Evolutionary conservation across 2,113 vertebrate genomes (phyloP), one percentile per base, ranked within the genome.

Genomic region (Cottus gobio): DNA sequence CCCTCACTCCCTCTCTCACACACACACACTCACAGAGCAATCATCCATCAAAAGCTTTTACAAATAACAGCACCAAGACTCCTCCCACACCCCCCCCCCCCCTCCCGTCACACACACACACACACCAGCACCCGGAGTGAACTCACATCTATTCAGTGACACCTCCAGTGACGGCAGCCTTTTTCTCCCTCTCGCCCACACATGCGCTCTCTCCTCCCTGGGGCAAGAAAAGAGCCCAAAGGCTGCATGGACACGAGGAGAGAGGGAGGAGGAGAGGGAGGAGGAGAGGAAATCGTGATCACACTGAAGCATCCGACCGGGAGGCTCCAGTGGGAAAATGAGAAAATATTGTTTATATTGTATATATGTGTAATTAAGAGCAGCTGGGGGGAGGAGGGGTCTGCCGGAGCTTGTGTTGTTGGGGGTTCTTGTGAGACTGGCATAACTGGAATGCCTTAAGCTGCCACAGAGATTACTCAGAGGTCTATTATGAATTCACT

Each of bases 11-110:
- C 88, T 86, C 80, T 84, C 68, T 83, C 90, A 30, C 42, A 31
- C 70, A 44, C 52, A 31, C 52, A 13, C 60, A 58, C 73, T 58
- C 64, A 58, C 71, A 81, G 80, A 91, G 94, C 93, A 92, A 93
- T 95, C 95, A 96, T 95, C 95, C 94, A 95, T 96, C 96, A 95
- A 94, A 93, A 92, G 89, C 91, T 94, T 94, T 94, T 95, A 89
- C 93, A 93, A 94, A 95, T 87, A 94, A 93, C 92, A 88, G 89
- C 88, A 87, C 86, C 86, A 84, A 91, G 93, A 91, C 95, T 95
- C 94, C 90, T 89, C 93, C 90, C 87, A 85, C 42, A 22, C 69
- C 62, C 76, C 9, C 50, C 22, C 50, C 7, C 46, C 12, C 18
- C 22, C 48, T 10, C 26, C 77, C 72, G 9, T 34, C 36, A 11